Evolutionary conservation across 2,797 vertebrate species (phyloP), one percentile per base, ranked within the genome.

Genomic region (Oceanodroma leucorhoa): DNA sequence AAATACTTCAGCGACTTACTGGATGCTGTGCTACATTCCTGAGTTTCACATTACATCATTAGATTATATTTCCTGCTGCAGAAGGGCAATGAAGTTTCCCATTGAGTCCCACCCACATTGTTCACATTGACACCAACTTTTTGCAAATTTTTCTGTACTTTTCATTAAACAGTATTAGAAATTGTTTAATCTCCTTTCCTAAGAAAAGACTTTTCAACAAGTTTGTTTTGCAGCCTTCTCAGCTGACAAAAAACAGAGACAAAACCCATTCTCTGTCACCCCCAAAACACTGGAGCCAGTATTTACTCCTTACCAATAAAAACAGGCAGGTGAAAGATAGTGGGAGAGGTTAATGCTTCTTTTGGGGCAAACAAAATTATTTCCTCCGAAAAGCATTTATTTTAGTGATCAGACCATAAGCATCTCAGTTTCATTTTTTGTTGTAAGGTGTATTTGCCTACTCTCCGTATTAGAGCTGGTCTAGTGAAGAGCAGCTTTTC

Each of bases 41-140:
- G 38, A 95, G 91, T 88, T 96, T 94, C 92, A 48, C 84, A 93
- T 93, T 94, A 95, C 94, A 93, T 91, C 93, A 93, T 76, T 65
- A 89, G 41, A 89, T 89, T 89, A 17, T 69, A 89, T 72, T 96
- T 97, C 94, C 94, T 91, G 91, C 76, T 91, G 61, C 45, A 86
- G 93, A 94, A 66, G 6, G 7, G 89, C 43, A 90, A 64, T 60
- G 48, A 91, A 87, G 54, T 91, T 91, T 93, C 87, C 89, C 89
- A 91, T 14, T 40, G 64, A 76, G 65, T 85, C 79, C 79, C 76
- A 93, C 61, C 79, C 55, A 40, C 51, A 89, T 72, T 89, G 84
- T 72, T 89, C 84, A 62, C 20, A 81, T 2, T 70, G 80, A 94
- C 79, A 89, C n/a, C 22, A 75, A 69, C 30, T 65, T 85, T 27